Evolutionary conservation across 2,113 vertebrate genomes (phyloP), one percentile per base, ranked within the genome.

Genomic region (Apodemus sylvaticus): DNA sequence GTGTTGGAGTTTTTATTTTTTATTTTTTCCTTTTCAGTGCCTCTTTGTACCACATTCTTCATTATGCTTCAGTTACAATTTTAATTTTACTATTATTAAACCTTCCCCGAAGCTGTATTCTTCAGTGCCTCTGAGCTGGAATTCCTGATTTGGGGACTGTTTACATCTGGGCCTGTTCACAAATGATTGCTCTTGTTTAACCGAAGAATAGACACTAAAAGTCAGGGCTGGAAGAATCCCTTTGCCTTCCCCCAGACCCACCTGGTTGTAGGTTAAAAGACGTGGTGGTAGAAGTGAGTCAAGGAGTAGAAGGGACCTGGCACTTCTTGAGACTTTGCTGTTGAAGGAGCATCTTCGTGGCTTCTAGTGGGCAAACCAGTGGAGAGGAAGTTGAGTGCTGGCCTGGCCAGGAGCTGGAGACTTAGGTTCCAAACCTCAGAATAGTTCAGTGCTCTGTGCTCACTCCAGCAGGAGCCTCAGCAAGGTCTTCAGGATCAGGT

Each of bases 41-140:
- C 97, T 98, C 93, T 98, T 98, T 96, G 94, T 93, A 97, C 89
- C 89, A 93, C 98, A 81, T 97, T 98, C 97, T 98, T 98, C 98
- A 98, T 98, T 98, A 98, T 95, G 97, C 98, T 98, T 96, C 92
- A 85, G 92, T 96, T 98, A 95, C 95, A 94, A 96, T 98, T 98
- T 98, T 98, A 96, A 98, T 98, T 98, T 98, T 97, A 86, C 97
- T 97, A 97, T 98, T 98, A 98, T 98, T 98, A 98, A 98, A 98
- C 97, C 98, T 98, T 98, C 97, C 97, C 97, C 98, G 98, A 98
- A 97, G 66, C 58, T 98, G 97, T 97, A 97, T 98, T 97, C 95
- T 97, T 97, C 96, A 93, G 96, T 89, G 97, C 97, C 97, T 98
- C 0, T 94, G 97, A 98, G 98, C 98, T 98, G 97, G 95, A 98